Evolutionary conservation across 1,140 invertebrate genomes (phyloP).

Genomic region (Coelopa frigida): DNA sequence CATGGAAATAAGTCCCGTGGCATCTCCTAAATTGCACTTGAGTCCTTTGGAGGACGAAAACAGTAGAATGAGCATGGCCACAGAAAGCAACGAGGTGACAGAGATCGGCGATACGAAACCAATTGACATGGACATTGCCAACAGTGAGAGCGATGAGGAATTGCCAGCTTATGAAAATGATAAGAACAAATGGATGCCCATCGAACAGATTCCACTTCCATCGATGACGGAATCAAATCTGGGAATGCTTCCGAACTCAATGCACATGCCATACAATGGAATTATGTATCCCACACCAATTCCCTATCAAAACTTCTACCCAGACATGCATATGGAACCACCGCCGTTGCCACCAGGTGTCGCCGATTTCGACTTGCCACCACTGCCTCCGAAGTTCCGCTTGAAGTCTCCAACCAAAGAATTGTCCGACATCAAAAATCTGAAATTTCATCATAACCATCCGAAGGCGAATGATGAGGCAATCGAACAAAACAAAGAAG

Average conservation of each 20-base stretch:
- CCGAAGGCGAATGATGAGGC: no score
- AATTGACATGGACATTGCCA: conserved; percentile 39
- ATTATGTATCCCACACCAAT: not conserved
- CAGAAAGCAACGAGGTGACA: conserved; percentile 3
- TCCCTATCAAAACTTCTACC: not conserved
- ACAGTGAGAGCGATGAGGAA: conserved; percentile 32
- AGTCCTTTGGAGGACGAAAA: conserved; percentile 19
- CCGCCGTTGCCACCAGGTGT: not conserved
- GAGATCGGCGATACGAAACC: conserved; percentile 23
- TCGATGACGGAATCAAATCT: no score
- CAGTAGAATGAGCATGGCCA: conserved; percentile 6
- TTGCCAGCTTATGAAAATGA: not conserved
- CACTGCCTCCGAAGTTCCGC: no score
- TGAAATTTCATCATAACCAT: no score
- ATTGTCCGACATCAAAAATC: no score
- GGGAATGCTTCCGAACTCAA: no score
- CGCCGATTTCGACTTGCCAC: no score
- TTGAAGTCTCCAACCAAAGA: no score
- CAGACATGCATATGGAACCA: not conserved
- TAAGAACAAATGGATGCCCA: not conserved
- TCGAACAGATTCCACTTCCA: conserved; percentile 1
- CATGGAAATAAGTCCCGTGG: conserved; percentile 40
- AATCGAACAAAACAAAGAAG: no score
- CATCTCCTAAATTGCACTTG: conserved; percentile 24
- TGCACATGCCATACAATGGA: no score